These are phyloP conservation scores for Campoplex nolae DNA, from an alignment of 2,888 invertebrate genomes.

Conservation along the genomic window DNA sequence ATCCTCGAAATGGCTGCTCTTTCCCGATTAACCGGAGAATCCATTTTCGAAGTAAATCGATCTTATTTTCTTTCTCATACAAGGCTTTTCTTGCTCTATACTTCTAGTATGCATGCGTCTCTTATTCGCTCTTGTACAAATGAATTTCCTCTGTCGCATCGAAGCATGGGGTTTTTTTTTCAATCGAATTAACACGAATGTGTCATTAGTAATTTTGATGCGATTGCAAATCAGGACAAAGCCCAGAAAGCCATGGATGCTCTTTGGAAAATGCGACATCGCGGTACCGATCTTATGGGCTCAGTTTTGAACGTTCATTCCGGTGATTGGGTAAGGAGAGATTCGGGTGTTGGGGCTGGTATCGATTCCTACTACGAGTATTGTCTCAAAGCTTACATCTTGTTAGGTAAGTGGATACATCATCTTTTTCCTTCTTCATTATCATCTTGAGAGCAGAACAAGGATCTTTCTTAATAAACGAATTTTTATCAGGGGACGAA, in stretches of 20 bases:
- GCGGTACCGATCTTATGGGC: conserved; percentile 97
- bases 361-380: conserved; percentile 99
- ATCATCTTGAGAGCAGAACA: too few relatives aligned
- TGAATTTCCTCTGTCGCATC: too few relatives aligned
- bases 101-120: too few relatives aligned
- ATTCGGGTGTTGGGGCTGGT: conserved; percentile 99
- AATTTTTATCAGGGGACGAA: conserved; percentile 88
- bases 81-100: too few relatives aligned
- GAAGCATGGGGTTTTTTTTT: not conserved
- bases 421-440: not conserved
- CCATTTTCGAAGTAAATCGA: conserved; percentile 91
- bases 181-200: too few relatives aligned
- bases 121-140: too few relatives aligned
- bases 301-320: conserved; percentile 99
- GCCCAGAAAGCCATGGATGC: conserved; percentile 98
- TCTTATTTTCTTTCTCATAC: too few relatives aligned
- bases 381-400: conserved; percentile 97
- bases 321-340: conserved; percentile 98
- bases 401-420: conserved; percentile 87
- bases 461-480: too few relatives aligned
- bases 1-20: conserved; percentile 98
- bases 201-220: not conserved
- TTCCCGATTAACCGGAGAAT: conserved; percentile 95
- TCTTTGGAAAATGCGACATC: conserved; percentile 97
- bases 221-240: conserved; percentile 87